These are phyloP conservation scores for Oncorhynchus gorbuscha DNA, from an alignment of 2,113 vertebrate species.

Conservation along the genomic window DNA sequence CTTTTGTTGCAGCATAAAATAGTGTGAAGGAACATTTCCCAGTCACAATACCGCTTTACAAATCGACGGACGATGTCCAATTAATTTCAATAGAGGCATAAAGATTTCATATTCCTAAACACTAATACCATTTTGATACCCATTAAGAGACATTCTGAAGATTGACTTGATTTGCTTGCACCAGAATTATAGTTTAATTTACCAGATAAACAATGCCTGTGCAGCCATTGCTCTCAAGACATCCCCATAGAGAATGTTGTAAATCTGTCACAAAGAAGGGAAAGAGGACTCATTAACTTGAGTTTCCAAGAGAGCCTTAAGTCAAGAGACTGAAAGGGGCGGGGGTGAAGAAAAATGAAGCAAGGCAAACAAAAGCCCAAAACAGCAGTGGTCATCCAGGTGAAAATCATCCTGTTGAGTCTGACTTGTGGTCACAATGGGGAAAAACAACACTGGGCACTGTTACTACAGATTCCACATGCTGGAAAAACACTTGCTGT, in stretches of 20 bases:
- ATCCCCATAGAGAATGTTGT: constrained; percentile 16
- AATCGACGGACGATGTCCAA: not conserved
- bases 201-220: constrained; percentile 28
- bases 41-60: not conserved
- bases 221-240: constrained; percentile 5
- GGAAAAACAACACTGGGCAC: constrained; percentile 45
- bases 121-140: not conserved
- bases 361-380: constrained; percentile 47
- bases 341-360: constrained; percentile 44
- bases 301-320: not conserved
- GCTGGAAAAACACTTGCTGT: constrained; percentile 61
- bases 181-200: constrained; percentile 7
- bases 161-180: not conserved
- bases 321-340: constrained; percentile 16
- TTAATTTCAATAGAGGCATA: not conserved
- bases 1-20: constrained; percentile 5
- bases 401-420: constrained; percentile 55
- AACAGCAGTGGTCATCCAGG: constrained; percentile 65
- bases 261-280: not conserved
- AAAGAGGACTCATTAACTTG: not conserved
- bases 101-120: not conserved
- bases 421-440: constrained; percentile 52
- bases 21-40: not conserved
- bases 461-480: constrained; percentile 49
- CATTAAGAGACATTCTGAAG: not conserved